phyloP scores from a whole-genome alignment of 2,888 invertebrate species.

The Drosophila sordidapex region DNA sequence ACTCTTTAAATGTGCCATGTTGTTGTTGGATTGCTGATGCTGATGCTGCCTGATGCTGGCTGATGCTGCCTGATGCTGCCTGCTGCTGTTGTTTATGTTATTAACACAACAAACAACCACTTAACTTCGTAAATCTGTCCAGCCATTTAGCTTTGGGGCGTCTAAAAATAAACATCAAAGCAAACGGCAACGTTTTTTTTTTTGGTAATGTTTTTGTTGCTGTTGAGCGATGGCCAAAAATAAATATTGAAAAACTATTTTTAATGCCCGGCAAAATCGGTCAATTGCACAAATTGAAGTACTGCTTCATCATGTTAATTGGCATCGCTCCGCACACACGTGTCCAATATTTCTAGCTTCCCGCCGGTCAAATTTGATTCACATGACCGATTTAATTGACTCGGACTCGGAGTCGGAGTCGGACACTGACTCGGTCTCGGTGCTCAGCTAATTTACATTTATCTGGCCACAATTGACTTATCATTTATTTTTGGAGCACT shows the following conservation, averaged over 20 bases:
- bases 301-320: constrained; percentile 43
- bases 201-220: not conserved
- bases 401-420: not conserved
- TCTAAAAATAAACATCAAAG: constrained; percentile 74
- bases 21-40: constrained; percentile 12
- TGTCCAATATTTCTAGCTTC: constrained; percentile 11
- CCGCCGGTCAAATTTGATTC: constrained; percentile 18
- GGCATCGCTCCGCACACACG: constrained; percentile 25
- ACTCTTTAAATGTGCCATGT: constrained; percentile 18
- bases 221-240: constrained; percentile 60
- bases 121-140: constrained; percentile 66
- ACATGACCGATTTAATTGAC: constrained; percentile 10
- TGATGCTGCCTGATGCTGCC: not conserved
- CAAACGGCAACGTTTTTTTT: constrained; percentile 24
- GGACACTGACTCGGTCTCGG: too few relatives aligned
- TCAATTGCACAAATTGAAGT: constrained; percentile 68
- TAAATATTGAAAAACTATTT: constrained; percentile 75
- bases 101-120: constrained; percentile 77
- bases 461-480: constrained; percentile 26
- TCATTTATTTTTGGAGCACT: constrained; percentile 18
- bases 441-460: constrained; percentile 12
- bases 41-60: not conserved
- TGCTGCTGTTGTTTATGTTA: constrained; percentile 60
- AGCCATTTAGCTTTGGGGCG: constrained; percentile 59
- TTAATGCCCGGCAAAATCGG: constrained; percentile 47